Evolutionary conservation across 2,113 vertebrate genomes (phyloP).

Genomic region (Ciconia boyciana): DNA sequence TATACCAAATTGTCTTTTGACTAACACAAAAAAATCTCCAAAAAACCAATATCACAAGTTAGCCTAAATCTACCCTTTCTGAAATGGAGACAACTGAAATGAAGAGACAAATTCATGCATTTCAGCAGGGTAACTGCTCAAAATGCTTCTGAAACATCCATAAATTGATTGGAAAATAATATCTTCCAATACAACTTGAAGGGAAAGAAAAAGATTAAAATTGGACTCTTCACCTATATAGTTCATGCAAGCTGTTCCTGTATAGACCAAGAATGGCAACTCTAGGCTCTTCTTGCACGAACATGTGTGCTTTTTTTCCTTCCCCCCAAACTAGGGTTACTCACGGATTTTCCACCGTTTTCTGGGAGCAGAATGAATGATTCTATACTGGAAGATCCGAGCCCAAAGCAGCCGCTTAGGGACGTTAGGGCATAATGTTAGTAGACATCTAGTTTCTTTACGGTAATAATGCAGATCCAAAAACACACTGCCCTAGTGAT

Average conservation of each 20-base stretch:
- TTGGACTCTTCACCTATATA: too few relatives aligned
- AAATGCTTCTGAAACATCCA: background rate
- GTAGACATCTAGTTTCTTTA: background rate
- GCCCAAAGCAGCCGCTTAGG: background rate
- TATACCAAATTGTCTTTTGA: too few relatives aligned
- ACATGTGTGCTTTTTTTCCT: too few relatives aligned
- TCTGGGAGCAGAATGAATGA: background rate
- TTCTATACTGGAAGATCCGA: background rate
- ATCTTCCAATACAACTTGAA: background rate
- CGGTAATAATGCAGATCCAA: background rate
- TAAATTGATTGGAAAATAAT: background rate
- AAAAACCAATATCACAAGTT: too few relatives aligned
- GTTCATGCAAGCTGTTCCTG: background rate
- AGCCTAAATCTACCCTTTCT: background rate
- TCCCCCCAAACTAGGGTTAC: background rate
- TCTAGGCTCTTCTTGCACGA: background rate
- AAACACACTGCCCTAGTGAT: background rate
- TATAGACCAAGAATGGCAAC: rapidly evolving
- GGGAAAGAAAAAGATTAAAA: background rate
- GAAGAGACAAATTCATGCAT: background rate
- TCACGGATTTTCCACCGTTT: background rate
- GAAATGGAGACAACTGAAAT: background rate
- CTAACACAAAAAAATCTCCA: too few relatives aligned
- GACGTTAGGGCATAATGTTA: background rate
- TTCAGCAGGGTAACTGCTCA: background rate